Base-by-base conservation (phyloP, 1,140 invertebrate genomes). In the Mya arenaria region DNA sequence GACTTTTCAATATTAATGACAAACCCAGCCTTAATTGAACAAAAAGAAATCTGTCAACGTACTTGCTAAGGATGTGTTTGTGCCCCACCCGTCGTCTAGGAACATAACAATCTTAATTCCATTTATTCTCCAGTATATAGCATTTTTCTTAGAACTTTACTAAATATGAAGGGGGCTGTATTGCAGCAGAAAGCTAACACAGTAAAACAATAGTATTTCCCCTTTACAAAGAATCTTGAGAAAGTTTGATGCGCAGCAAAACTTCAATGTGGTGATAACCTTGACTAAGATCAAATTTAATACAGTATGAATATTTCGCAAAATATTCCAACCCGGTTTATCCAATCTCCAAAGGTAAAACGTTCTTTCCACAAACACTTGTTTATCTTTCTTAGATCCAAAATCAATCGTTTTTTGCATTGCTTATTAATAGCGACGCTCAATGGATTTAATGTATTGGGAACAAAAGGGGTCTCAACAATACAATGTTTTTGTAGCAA, bases 1-100 rank as follows among this genome's bases (percentile, higher is more conserved):
- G 69, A 84, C 36, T 81, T 84, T 69, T 84, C 44, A 28, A 39
- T 28, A 55, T 84, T 81, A n/a, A 84, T 41, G 5, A 84, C 17
- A 62, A 73, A 80, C 15, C 82, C 69, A n/a, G 82, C 66, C 68
- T 58, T 10, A 60, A 23, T 25, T 48, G 32, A 6, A 82, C 71
- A 44, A 73, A 37, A 13, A 36, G 5, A 8, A 25, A 36, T 78
- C 62, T n/a, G 56, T 30, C 25, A 36, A 6, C 36, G 55, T 36
- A 19, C 19, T 4, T 4, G 6, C 1, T 48, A 55, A 41, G 19
- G 44, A 5, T n/a, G 17, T 17, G 56, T 39, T 39, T 8, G 68
- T 55, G 4, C 28, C 83, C 37, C 56, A 63, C 34, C 83, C 83
- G 34, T 81, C 83, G 39, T 84, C 77, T 32, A 84, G 34, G 65